Evolutionary conservation across 2,113 vertebrate species (phyloP).

Genomic region (Clarias batrachus): DNA sequence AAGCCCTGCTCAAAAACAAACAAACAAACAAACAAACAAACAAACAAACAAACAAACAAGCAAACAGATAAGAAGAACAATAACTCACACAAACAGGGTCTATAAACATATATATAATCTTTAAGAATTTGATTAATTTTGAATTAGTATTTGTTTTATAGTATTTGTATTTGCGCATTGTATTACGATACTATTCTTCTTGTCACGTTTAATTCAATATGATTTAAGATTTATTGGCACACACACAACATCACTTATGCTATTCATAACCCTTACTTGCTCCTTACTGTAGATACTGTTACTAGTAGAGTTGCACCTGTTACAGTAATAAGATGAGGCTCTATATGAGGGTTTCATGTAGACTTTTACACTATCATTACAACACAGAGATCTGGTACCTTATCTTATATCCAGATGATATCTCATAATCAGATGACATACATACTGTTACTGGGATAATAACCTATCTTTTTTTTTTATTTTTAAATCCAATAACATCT

Average conservation of each 20-base stretch:
- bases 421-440: not conserved
- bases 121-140: no score
- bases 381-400: constrained; percentile 11
- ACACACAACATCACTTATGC: not conserved
- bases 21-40: no score
- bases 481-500: not conserved
- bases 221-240: not conserved
- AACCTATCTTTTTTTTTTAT: not conserved
- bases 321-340: constrained; percentile 9
- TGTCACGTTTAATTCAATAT: not conserved
- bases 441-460: not conserved
- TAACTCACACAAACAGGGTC: not conserved
- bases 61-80: not conserved
- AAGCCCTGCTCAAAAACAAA: not conserved
- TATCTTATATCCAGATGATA: constrained; percentile 7
- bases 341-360: not conserved
- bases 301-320: constrained; percentile 3
- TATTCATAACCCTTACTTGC: not conserved
- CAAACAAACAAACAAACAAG: no score
- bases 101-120: no score
- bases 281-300: not conserved
- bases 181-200: not conserved
- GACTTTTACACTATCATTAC: constrained; percentile 14
- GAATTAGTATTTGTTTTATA: no score
- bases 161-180: not conserved